A percentile compares a stretch with the other conserved stretches of the same genome.
Evolutionary conservation across 2,113 vertebrate genomes (phyloP).

Genomic region (Muscicapa adusta): DNA sequence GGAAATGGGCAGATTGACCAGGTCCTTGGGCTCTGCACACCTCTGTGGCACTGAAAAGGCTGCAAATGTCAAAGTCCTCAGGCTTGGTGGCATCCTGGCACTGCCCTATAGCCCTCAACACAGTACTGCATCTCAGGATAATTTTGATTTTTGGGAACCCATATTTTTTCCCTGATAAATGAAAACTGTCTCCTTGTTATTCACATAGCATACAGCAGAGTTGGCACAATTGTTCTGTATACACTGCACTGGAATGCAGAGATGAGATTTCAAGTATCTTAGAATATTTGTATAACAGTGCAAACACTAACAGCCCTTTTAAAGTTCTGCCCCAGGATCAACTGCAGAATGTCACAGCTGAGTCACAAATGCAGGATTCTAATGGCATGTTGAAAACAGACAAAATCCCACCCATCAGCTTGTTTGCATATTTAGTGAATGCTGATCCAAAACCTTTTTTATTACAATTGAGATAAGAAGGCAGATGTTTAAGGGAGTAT

Average conservation of each 20-base stretch:
- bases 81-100: background rate
- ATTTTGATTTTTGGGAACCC: background rate
- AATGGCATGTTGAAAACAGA: background rate
- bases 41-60: background rate
- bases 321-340: background rate
- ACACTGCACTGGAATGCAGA: background rate
- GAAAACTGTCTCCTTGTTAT: background rate
- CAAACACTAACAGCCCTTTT: background rate
- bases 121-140: background rate
- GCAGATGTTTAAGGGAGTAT: background rate
- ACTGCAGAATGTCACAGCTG: background rate
- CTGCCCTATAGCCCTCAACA: background rate
- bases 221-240: background rate
- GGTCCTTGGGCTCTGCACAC: background rate
- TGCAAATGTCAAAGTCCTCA: background rate
- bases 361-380: background rate
- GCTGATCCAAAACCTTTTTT: background rate
- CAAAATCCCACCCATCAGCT: background rate
- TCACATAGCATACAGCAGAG: background rate
- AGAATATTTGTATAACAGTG: background rate
- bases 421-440: background rate
- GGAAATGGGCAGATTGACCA: background rate
- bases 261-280: background rate
- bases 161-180: background rate
- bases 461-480: background rate